These are phyloP conservation scores for Timema podura DNA, from an alignment of 2,888 invertebrate genomes.

Conservation along the genomic window DNA sequence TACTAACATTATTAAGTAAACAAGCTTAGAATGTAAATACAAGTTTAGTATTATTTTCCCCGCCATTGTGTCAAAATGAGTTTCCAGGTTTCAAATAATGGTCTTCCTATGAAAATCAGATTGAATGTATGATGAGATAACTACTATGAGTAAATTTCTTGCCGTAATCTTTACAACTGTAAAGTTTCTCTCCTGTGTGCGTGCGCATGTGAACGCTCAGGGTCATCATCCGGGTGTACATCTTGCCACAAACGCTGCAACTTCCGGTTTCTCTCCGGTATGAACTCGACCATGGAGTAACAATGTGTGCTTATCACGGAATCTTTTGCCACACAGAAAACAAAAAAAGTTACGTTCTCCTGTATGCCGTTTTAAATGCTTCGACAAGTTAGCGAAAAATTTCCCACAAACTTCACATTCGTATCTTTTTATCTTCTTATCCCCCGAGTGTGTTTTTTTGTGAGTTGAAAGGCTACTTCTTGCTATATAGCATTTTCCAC, in stretches of 20 bases:
- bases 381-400: constrained; percentile 28
- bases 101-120: no score
- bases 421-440: constrained; percentile 29
- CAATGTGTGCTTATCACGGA: constrained; percentile 26
- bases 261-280: constrained; percentile 28
- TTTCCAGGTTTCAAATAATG: no score
- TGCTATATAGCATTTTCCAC: constrained; percentile 29
- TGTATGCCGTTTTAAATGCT: constrained; percentile 27
- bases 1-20: no score
- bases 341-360: constrained; percentile 27
- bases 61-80: no score
- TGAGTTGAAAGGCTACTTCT: constrained; percentile 33
- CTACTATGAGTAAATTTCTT: constrained; percentile 41
- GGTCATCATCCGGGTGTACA: constrained; percentile 27
- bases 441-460: constrained; percentile 33
- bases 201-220: constrained; percentile 32
- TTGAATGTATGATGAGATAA: constrained; percentile 33
- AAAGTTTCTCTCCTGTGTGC: constrained; percentile 32
- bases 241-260: constrained; percentile 29
- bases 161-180: constrained; percentile 40
- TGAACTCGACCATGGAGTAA: constrained; percentile 28
- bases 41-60: no score
- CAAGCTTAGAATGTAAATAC: no score
- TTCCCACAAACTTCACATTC: constrained; percentile 29
- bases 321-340: constrained; percentile 27